Evolutionary conservation across 1,140 invertebrate species (phyloP).

Genomic region (Cataglyphis hispanica): DNA sequence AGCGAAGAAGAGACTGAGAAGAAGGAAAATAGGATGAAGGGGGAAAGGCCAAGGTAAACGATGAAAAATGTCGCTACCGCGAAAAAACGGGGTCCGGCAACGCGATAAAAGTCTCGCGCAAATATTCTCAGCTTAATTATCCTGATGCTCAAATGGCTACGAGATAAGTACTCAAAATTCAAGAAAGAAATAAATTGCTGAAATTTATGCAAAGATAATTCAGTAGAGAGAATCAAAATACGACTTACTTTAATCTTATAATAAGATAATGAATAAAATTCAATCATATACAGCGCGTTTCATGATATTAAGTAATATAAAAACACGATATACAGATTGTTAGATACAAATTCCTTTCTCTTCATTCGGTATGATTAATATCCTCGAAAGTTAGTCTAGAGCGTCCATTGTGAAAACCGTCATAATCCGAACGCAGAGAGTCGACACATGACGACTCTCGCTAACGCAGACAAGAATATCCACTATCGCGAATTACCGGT

Average conservation of each 20-base stretch:
- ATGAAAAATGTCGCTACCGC: conserved; percentile 82
- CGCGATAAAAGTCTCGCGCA: conserved; percentile 70
- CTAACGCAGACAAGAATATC: conserved; percentile 52
- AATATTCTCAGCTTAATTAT: conserved; percentile 84
- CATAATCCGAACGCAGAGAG: conserved; percentile 8
- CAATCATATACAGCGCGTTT: neutral
- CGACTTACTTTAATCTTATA: neutral
- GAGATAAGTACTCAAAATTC: conserved; percentile 41
- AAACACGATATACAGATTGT: neutral
- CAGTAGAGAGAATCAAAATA: neutral
- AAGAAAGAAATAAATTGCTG: neutral
- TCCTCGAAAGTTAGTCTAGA: conserved; percentile 6
- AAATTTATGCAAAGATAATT: neutral
- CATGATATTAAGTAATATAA: neutral
- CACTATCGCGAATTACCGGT: conserved; percentile 41
- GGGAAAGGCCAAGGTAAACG: conserved; percentile 77
- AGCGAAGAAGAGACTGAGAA: conserved; percentile 75
- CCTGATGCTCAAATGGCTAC: conserved; percentile 45
- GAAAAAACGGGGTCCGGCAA: conserved; percentile 74
- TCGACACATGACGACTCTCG: conserved; percentile 3
- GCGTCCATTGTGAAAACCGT: conserved; percentile 3
- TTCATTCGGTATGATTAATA: conserved; percentile 17
- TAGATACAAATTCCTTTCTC: neutral
- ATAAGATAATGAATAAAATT: neutral
- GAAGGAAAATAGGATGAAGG: conserved; percentile 58